Conservation (phyloP, 37 sponge, comb jelly and placozoan genomes). For the Eunapius fragilis region DNA sequence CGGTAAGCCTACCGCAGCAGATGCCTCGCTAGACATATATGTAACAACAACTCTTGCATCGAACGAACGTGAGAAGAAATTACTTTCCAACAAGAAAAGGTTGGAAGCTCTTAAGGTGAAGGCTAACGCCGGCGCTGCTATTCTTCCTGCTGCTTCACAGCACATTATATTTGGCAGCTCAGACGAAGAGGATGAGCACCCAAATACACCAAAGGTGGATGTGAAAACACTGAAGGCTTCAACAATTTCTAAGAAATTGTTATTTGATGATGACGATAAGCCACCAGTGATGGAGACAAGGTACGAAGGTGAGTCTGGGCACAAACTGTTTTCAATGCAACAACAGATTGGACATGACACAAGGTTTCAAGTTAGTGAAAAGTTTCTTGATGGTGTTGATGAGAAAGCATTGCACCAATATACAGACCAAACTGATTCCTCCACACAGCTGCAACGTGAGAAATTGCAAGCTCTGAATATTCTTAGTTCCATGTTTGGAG, state of each 20-base stretch:
- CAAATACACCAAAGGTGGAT: neutral
- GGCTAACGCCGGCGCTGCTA: neutral
- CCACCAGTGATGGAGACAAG: neutral
- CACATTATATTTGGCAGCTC: neutral
- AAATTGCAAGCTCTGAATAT: neutral
- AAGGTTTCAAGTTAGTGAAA: conserved; percentile 25
- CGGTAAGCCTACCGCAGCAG: too few relatives aligned
- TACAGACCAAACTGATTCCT: neutral
- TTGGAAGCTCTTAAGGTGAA: neutral
- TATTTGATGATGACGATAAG: neutral
- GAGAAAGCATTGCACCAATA: neutral
- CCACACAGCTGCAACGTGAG: neutral
- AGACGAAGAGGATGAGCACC: neutral
- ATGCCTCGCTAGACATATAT: too few relatives aligned
- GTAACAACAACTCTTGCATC: neutral
- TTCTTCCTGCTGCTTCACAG: neutral
- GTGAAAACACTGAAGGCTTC: neutral
- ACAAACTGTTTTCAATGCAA: conserved; percentile 33
- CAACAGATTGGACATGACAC: conserved; percentile 13
- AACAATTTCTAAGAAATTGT: neutral
- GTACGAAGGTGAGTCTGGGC: conserved; percentile 32
- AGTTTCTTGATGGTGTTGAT: neutral
- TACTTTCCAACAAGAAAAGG: neutral
- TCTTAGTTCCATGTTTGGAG: neutral
- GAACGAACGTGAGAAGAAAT: neutral